Base-by-base conservation (phyloP, 2,888 invertebrate species). In the Phoronis australis region DNA sequence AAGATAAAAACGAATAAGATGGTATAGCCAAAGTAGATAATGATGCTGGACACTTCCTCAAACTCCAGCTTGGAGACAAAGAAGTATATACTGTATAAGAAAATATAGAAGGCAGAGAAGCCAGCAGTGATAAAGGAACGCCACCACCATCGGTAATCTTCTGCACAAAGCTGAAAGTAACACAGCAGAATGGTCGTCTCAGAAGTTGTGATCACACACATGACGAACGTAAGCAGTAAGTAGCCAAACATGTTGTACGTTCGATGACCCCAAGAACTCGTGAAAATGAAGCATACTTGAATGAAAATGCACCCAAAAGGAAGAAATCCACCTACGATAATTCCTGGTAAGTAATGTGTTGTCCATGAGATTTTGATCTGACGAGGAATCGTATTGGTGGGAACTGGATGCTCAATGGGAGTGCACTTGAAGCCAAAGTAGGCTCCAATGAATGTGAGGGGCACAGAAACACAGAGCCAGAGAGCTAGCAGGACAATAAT, bases 161-260 rank as follows among this genome's bases (percentile, higher is more conserved):
- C 68, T 12, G 58, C 60, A 37, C 42, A 20, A 46, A 56, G 18
- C 80, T 99, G 97, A 84, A 99, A 99, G 80, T 99, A 99, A 80
- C 96, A 96, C 38, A 99, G 84, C 55, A 99, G 83, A 66, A 99
- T 89, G 42, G 97, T 97, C n/a, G 97, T 96, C 81, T 97, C 96
- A 3, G 96, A 95, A 79, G 97, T 99, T 0, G 97, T 99, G 71
- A 99, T 92, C 62, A 97, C 87, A 60, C 99, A 83, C 72, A 99
- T 99, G 67, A 95, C 83, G 78, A 96, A 99, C 47, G 99, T 97
- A 63, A 99, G 84, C 80, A 97, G 94, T 59, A 99, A 83, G 80
- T 99, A 97, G 57, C 99, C 97, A 91, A 82, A 99, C 97, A 99
- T 99, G 83, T 99, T 99, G 80, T 99, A 99, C 83, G 93, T 94